phyloP scores from a whole-genome alignment of 2,797 vertebrate species.

The Peromyscus nudipes region DNA sequence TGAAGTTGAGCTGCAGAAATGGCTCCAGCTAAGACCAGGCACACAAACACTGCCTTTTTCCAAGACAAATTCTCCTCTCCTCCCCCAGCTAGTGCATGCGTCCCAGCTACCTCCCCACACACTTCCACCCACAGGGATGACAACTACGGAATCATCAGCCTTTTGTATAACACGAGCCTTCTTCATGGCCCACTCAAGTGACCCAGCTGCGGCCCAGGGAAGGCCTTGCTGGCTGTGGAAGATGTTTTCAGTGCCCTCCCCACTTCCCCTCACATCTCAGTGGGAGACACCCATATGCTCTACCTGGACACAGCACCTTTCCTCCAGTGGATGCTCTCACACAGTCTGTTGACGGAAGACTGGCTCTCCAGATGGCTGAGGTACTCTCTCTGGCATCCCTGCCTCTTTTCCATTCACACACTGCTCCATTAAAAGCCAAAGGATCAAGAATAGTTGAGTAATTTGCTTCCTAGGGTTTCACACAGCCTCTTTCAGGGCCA shows the following conservation, averaged over 20 bases:
- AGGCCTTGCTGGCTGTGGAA: neutral
- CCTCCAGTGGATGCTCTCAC: neutral
- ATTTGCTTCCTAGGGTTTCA: constrained; percentile 1
- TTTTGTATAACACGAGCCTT: neutral
- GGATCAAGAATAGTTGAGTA: neutral
- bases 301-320: neutral
- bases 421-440: constrained; percentile 42
- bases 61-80: neutral
- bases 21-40: constrained; percentile 2
- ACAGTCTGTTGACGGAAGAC: accelerated
- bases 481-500: neutral
- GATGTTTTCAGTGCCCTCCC: neutral
- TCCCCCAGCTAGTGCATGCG: neutral
- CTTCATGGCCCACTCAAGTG: too few relatives aligned
- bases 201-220: neutral
- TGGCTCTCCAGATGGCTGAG: neutral
- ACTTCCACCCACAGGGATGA: neutral
- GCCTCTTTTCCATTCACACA: neutral
- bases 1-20: constrained; percentile 5
- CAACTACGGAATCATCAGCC: neutral
- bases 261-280: neutral
- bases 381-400: neutral
- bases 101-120: neutral
- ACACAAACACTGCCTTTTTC: neutral
- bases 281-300: neutral